These are phyloP conservation scores for Trimorus sp. DNA, from an alignment of 2,888 invertebrate species.

Conservation along the genomic window DNA sequence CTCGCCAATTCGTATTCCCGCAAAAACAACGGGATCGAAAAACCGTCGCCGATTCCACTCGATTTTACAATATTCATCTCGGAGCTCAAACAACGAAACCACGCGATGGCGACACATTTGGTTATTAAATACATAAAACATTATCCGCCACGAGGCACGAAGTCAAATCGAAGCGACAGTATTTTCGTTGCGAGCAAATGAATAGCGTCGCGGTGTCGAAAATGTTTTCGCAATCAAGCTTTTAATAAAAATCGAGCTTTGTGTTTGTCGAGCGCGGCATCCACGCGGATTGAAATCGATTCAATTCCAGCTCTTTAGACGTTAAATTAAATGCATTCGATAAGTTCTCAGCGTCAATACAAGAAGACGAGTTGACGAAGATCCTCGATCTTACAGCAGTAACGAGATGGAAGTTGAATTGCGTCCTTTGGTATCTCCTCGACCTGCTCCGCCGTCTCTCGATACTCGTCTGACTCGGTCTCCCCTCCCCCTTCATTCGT, in stretches of 20 bases:
- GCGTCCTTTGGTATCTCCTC: conserved; percentile 59
- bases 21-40: too few species aligned
- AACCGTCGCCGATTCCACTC: too few species aligned
- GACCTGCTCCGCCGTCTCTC: conserved; percentile 49
- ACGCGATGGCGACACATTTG: too few species aligned
- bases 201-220: conserved; percentile 20
- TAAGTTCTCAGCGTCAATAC: conserved; percentile 63
- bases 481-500: background rate
- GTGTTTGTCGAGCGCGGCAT: conserved; percentile 29
- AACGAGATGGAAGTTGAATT: conserved; percentile 63
- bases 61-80: too few species aligned
- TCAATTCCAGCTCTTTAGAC: conserved; percentile 56
- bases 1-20: too few species aligned
- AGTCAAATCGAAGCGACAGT: too few species aligned
- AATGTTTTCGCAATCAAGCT: conserved; percentile 31
- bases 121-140: too few species aligned
- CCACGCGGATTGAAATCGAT: conserved; percentile 52
- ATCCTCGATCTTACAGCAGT: conserved; percentile 59
- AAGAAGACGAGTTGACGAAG: conserved; percentile 64
- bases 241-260: conserved; percentile 45
- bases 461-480: conserved; percentile 36
- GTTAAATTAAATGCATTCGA: conserved; percentile 63
- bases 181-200: conserved; percentile 18
- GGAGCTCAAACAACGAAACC: background rate
- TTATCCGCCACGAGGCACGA: too few species aligned